Percentiles rank a stretch among this genome's conserved stretches.
Evolutionary conservation across 2,888 invertebrate species (phyloP).

Genomic region (Drosophila yooni): DNA sequence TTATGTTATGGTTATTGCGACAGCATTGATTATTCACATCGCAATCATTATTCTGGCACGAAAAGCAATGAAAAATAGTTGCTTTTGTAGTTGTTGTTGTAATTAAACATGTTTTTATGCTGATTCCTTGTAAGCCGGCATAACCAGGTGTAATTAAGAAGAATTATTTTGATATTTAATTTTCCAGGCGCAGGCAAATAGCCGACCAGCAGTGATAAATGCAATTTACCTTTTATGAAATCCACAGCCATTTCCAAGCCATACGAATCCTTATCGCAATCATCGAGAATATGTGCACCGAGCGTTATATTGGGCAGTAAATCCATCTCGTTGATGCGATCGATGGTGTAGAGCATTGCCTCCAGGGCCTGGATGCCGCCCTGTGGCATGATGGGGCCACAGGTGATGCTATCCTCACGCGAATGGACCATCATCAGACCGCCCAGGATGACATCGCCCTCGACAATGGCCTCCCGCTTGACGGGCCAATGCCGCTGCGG

Average conservation of each 20-base stretch:
- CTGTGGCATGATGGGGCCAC: constrained; percentile 95
- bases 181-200: no score
- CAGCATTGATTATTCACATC: neutral
- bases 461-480: constrained; percentile 91
- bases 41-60: neutral
- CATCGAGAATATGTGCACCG: constrained; percentile 94
- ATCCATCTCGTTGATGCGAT: constrained; percentile 88
- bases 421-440: constrained; percentile 97
- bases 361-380: constrained; percentile 94
- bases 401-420: constrained; percentile 91
- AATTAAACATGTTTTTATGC: neutral
- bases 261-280: constrained; percentile 96
- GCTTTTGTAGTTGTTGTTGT: no score
- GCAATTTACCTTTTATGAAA: constrained; percentile 93
- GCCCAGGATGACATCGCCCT: constrained; percentile 93
- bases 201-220: neutral
- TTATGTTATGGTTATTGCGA: neutral
- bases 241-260: constrained; percentile 96
- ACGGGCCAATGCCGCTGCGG: constrained; percentile 88
- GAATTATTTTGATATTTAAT: no score
- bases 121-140: neutral
- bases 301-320: constrained; percentile 90
- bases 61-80: neutral
- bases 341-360: constrained; percentile 94
- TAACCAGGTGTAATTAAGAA: no score